These are phyloP conservation scores for Zapus hudsonius DNA, from an alignment of 2,113 vertebrate genomes.

Conservation along the genomic window DNA sequence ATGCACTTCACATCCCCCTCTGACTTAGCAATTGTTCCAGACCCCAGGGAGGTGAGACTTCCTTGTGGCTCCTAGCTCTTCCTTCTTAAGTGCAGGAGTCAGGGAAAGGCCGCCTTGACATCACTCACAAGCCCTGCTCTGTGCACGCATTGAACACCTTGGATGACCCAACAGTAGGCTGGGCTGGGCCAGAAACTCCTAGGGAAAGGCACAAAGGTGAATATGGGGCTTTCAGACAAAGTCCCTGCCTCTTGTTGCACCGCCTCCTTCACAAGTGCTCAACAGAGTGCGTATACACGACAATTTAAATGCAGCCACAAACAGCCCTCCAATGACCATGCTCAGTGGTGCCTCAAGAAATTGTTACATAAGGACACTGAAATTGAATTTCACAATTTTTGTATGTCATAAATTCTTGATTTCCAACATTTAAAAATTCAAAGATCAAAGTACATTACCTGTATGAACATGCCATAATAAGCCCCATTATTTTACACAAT, in stretches of 20 bases:
- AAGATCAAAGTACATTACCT: not conserved
- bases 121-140: not conserved
- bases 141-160: accelerated
- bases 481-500: not conserved
- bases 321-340: accelerated
- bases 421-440: not conserved
- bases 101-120: not conserved
- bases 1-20: accelerated
- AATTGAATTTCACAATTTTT: not conserved
- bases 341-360: accelerated
- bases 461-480: not conserved
- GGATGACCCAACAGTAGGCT: not conserved
- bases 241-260: not conserved
- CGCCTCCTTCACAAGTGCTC: not conserved
- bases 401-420: no score
- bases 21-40: not conserved
- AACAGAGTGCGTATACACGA: accelerated
- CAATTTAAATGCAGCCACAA: not conserved
- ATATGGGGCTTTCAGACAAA: not conserved
- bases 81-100: not conserved
- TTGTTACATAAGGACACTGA: not conserved
- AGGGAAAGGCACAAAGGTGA: not conserved
- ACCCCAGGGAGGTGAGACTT: not conserved
- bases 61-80: not conserved
- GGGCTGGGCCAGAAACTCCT: not conserved